phyloP scores from a whole-genome alignment of 2,113 vertebrate species.

The Oxyura jamaicensis region DNA sequence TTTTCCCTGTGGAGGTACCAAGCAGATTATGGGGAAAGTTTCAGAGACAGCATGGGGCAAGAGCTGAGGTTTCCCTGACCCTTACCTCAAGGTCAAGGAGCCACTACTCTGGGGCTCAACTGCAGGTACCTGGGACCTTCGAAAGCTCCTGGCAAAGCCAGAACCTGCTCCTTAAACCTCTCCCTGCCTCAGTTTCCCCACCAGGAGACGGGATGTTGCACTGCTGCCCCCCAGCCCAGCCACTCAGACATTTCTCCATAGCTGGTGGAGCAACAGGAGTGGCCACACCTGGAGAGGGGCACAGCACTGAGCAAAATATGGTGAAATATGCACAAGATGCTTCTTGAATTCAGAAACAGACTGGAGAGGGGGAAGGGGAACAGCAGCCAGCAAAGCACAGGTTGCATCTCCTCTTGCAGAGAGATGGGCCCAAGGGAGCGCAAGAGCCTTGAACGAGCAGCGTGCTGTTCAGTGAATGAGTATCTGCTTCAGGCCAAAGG shows the following conservation, averaged over 20 bases:
- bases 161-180: neutral
- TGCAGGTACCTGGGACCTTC: neutral
- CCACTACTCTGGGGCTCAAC: neutral
- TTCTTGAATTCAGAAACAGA: conserved; percentile 36
- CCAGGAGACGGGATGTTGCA: neutral
- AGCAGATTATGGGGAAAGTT: neutral
- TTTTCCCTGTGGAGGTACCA: neutral
- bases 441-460: neutral
- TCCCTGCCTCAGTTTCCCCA: conserved; percentile 9
- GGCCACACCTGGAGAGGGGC: neutral
- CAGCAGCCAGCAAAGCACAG: neutral
- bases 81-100: neutral
- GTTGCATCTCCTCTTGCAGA: neutral
- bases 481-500: neutral
- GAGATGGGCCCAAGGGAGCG: neutral
- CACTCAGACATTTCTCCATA: rapidly evolving
- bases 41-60: neutral
- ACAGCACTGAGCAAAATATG: neutral
- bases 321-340: neutral
- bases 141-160: neutral
- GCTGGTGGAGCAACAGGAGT: neutral
- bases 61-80: neutral
- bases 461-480: neutral
- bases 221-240: neutral
- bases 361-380: conserved; percentile 32